These are phyloP conservation scores for Chelidonichthys spinosus DNA, from an alignment of 2,797 vertebrate species.

Conservation along the genomic window DNA sequence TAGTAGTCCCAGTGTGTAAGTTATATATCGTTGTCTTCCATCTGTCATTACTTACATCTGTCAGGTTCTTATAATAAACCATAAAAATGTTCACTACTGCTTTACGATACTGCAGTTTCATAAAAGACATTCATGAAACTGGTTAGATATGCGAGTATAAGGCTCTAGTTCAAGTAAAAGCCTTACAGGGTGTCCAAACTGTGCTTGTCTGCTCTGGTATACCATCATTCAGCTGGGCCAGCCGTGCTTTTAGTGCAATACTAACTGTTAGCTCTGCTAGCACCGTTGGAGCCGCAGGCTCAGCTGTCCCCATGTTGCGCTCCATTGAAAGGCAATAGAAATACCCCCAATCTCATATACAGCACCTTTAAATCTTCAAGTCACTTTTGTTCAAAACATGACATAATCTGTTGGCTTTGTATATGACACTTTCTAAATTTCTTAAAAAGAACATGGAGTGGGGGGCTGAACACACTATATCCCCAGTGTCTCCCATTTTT, in stretches of 20 bases:
- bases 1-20: background rate
- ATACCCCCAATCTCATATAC: background rate
- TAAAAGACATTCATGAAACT: background rate
- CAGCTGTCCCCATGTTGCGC: background rate
- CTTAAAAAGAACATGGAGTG: background rate
- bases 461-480: slow-evolving; percentile 8
- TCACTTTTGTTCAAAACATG: background rate
- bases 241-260: background rate
- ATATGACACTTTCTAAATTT: background rate
- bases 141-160: too few species aligned
- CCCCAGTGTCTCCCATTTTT: background rate
- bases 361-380: background rate
- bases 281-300: background rate
- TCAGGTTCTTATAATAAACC: background rate
- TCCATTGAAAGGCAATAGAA: background rate
- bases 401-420: background rate
- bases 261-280: background rate
- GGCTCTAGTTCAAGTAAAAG: background rate
- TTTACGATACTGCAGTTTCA: background rate
- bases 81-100: background rate
- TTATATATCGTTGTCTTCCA: background rate
- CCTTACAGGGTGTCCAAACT: background rate
- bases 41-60: background rate
- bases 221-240: background rate
- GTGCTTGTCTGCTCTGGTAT: background rate